These are phyloP conservation scores for Paraescarpia echinospica DNA, from an alignment of 1,140 invertebrate genomes.

Conservation along the genomic window DNA sequence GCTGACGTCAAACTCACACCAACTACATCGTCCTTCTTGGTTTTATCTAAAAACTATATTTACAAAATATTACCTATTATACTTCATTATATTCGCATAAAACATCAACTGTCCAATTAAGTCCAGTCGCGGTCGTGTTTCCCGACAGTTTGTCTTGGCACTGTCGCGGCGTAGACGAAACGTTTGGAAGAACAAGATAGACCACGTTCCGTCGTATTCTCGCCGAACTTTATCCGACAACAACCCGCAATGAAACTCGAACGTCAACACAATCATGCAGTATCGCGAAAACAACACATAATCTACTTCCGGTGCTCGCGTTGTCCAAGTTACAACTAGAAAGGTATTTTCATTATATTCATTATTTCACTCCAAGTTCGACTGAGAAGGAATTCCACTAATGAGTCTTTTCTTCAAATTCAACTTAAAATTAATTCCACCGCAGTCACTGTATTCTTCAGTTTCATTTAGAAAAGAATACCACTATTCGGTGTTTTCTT, in stretches of 20 bases:
- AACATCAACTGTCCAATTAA: too few species aligned
- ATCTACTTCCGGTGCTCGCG: background rate
- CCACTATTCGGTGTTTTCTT: background rate
- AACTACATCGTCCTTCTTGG: too few species aligned
- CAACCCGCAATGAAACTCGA: background rate
- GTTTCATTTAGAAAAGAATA: background rate
- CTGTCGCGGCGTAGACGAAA: background rate
- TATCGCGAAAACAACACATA: background rate
- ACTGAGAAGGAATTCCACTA: background rate
- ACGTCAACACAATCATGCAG: background rate
- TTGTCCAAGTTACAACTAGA: background rate
- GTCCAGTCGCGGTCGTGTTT: background rate
- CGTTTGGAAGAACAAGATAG: too few species aligned
- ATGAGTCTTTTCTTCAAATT: background rate
- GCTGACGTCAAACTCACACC: too few species aligned
- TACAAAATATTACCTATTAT: background rate
- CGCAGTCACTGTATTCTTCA: background rate
- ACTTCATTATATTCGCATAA: background rate
- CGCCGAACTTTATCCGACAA: background rate
- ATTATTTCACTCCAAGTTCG: background rate
- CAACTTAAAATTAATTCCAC: background rate
- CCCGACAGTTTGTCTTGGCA: background rate
- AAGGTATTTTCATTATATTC: background rate
- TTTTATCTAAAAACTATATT: too few species aligned
- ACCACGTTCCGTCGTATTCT: background rate